A percentile compares a stretch with the other conserved stretches of the same genome.
Evolutionary conservation across 2,113 vertebrate species (phyloP).

Genomic region (Corythoichthys intestinalis): DNA sequence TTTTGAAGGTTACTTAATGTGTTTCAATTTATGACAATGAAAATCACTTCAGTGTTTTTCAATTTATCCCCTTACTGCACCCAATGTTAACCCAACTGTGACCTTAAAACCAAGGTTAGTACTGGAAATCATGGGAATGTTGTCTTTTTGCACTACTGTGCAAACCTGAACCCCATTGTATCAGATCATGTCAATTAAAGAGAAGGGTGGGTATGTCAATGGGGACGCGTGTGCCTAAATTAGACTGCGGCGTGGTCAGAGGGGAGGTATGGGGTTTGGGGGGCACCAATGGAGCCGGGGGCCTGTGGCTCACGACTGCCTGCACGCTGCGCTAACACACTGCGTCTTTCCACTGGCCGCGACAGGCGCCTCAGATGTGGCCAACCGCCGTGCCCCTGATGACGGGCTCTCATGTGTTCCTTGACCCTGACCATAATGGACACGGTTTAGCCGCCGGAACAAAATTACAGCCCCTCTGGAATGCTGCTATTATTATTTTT

Average conservation of each 20-base stretch:
- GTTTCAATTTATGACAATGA: background rate
- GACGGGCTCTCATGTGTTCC: constrained; percentile 75
- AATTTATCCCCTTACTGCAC: background rate
- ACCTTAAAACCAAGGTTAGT: background rate
- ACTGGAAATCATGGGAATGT: background rate
- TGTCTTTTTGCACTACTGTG: background rate
- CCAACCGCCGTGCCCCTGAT: constrained; percentile 67
- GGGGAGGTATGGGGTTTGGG: constrained; percentile 68
- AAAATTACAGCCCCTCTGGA: constrained; percentile 79
- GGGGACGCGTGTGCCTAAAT: constrained; percentile 71
- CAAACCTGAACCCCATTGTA: constrained; percentile 16
- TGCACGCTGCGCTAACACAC: constrained; percentile 67
- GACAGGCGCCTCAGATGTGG: constrained; percentile 74
- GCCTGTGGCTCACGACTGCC: constrained; percentile 63
- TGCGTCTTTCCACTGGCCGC: constrained; percentile 70
- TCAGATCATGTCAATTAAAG: constrained; percentile 71
- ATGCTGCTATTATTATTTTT: constrained; percentile 79
- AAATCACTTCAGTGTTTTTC: background rate
- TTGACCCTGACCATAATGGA: constrained; percentile 81
- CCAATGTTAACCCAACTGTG: background rate
- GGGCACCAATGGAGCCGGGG: constrained; percentile 51
- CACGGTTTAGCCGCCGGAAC: constrained; percentile 76
- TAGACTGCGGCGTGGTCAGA: constrained; percentile 71
- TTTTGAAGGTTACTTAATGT: background rate
- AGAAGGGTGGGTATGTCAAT: constrained; percentile 72